phyloP scores from a whole-genome alignment of 2,888 invertebrate genomes.

The Acronicta psi region DNA sequence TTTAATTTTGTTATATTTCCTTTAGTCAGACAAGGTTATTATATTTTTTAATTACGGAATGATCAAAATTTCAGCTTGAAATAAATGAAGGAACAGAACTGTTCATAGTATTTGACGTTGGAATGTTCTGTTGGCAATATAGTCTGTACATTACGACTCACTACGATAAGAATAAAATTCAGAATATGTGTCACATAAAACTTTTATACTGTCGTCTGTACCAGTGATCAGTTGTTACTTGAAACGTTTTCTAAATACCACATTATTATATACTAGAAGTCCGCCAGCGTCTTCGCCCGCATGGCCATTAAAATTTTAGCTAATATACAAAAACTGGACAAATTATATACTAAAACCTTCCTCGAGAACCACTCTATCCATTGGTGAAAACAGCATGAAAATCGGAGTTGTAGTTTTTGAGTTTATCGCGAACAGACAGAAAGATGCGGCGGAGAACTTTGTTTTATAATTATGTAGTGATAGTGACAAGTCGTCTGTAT shows the following conservation, averaged over 20 bases:
- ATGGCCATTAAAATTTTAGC: too few relatives aligned
- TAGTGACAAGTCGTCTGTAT: slow-evolving; percentile 28
- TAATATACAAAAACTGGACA: too few relatives aligned
- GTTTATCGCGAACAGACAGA: too few relatives aligned
- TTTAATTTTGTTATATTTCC: slow-evolving; percentile 16
- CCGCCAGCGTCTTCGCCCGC: too few relatives aligned
- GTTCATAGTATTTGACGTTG: slow-evolving; percentile 7
- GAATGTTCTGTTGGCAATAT: slow-evolving; percentile 1
- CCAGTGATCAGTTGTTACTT: slow-evolving; percentile 12
- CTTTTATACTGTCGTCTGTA: slow-evolving; percentile 23
- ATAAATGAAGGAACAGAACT: slow-evolving; percentile 4
- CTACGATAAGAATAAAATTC: neutral
- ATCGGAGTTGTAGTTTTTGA: too few relatives aligned
- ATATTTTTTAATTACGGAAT: slow-evolving; percentile 21
- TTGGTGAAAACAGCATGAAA: too few relatives aligned
- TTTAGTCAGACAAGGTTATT: slow-evolving; percentile 14
- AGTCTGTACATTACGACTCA: neutral
- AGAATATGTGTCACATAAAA: slow-evolving; percentile 8
- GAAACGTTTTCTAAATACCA: slow-evolving; percentile 25
- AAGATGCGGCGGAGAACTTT: too few relatives aligned
- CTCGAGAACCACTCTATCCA: too few relatives aligned
- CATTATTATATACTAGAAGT: slow-evolving; percentile 43
- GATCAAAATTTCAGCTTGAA: slow-evolving; percentile 4
- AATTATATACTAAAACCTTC: too few relatives aligned
- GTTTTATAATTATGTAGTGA: too few relatives aligned